Percentiles rank a stretch among this genome's conserved stretches.
These are phyloP conservation scores for Piaya cayana DNA, from an alignment of 2,113 vertebrate species.

Conservation along the genomic window DNA sequence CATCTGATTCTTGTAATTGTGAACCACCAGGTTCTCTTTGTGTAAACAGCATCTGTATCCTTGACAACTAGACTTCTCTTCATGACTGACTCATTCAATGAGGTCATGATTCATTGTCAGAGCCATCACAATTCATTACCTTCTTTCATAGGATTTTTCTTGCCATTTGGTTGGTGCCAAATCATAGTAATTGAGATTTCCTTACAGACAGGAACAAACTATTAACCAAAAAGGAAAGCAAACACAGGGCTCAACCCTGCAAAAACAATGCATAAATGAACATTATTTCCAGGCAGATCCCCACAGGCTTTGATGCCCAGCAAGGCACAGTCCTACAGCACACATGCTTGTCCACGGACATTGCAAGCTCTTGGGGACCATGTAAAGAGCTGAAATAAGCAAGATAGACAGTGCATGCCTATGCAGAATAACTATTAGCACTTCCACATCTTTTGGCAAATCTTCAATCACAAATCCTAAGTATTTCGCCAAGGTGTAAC, in stretches of 20 bases:
- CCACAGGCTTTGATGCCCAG: neutral
- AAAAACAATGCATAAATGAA: neutral
- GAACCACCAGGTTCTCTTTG: neutral
- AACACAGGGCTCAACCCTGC: neutral
- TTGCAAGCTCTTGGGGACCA: neutral
- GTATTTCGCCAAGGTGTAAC: neutral
- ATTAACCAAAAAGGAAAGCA: neutral
- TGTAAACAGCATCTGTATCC: conserved; percentile 20
- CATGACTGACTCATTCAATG: neutral
- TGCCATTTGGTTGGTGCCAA: conserved; percentile 14
- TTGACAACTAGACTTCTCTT: conserved; percentile 19
- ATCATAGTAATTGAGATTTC: conserved; percentile 11
- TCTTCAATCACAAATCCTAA: neutral
- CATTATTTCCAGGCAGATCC: neutral
- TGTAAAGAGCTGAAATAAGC: neutral
- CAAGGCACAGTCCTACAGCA: neutral
- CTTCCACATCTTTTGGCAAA: neutral
- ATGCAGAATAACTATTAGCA: neutral
- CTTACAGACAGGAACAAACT: conserved; percentile 9
- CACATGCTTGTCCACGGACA: neutral
- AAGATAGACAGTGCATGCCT: neutral
- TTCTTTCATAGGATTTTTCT: neutral
- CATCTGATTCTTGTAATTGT: neutral
- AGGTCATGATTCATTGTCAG: conserved; percentile 17
- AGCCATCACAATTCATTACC: conserved; percentile 12